Evolutionary conservation across 2,113 vertebrate genomes (phyloP), one percentile per base, ranked within the genome.

Genomic region (Hiodon tergisus): DNA sequence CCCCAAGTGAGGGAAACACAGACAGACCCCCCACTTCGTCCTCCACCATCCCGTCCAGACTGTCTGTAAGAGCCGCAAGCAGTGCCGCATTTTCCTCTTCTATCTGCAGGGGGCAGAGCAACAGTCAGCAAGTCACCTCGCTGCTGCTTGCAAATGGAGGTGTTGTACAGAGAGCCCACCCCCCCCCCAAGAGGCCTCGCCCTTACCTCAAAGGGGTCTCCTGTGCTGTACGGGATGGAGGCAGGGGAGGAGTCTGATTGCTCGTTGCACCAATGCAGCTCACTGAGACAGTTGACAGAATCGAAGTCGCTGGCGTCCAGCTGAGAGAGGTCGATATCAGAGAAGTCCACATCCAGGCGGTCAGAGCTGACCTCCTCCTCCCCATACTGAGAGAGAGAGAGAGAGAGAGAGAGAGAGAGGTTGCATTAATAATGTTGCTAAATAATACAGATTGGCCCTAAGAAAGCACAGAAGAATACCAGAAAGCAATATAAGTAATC

Each of bases 291-390:
- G 87, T 92, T 85, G 78, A 93, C 91, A 0, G 96, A 94, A 91
- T 99, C 97, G 2, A 99, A 96, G 89, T 99, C 97, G 0, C 92
- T 87, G 83, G 94, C 84, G 54, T 99, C 96, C 93, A 99, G 90
- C 92, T 97, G 97, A 75, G 95, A 98, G 63, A 98, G 91, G 90
- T 99, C 97, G 10, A 99, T 96, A 91, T 99, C 97, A 0, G 95
- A 91, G 83, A 99, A 96, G 84, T 98, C 96, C 0, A 94, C 90
- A 72, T 95, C 97, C 84, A 99, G 89, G 31, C 94, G 95, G 84
- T 96, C 97, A 75, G 96, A 95, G 17, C 94, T 71, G 91, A 93
- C 81, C 87, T 95, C 85, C 77, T 90, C 95, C 81, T 92, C 94
- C 85, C 89, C 92, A 90, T 92, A 92, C 97, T 98, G 89, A 59